These are phyloP conservation scores for Petaurus breviceps DNA, from an alignment of 2,113 vertebrate species.

Conservation along the genomic window DNA sequence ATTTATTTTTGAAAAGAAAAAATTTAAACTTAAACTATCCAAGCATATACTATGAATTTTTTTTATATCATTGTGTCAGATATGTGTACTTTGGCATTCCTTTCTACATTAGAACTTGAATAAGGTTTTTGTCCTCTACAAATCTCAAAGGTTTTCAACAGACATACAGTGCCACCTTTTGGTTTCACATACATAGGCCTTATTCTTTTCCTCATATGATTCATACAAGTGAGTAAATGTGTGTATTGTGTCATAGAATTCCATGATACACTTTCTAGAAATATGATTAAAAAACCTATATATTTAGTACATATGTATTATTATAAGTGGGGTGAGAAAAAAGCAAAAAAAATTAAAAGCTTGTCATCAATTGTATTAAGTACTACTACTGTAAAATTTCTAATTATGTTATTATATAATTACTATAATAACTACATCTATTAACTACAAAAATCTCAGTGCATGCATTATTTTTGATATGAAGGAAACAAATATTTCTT, in stretches of 20 bases:
- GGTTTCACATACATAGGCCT: constrained; percentile 71
- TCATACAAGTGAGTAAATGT: neutral
- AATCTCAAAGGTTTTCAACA: constrained; percentile 70
- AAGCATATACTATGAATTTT: constrained; percentile 64
- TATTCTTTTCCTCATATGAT: neutral
- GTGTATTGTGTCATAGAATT: neutral
- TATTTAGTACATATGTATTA: neutral
- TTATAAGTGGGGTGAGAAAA: constrained; percentile 3
- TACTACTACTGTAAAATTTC: constrained; percentile 18
- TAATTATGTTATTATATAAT: neutral
- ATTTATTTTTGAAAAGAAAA: constrained; percentile 77
- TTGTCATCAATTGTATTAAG: constrained; percentile 10
- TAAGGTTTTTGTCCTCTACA: constrained; percentile 47
- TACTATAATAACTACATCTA: neutral
- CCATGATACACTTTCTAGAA: constrained; percentile 10
- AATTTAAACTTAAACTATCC: constrained; percentile 66
- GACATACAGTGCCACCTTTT: constrained; percentile 87
- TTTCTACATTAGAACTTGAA: constrained; percentile 68
- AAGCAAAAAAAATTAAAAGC: constrained; percentile 42
- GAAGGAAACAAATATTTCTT: neutral
- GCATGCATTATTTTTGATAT: neutral
- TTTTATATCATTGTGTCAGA: constrained; percentile 66
- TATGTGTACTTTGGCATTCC: constrained; percentile 55
- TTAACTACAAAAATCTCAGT: neutral
- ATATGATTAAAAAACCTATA: neutral